Base-by-base conservation (phyloP, 37 sponge, comb jelly and placozoan species). In the Halisarca cf. caerulea region DNA sequence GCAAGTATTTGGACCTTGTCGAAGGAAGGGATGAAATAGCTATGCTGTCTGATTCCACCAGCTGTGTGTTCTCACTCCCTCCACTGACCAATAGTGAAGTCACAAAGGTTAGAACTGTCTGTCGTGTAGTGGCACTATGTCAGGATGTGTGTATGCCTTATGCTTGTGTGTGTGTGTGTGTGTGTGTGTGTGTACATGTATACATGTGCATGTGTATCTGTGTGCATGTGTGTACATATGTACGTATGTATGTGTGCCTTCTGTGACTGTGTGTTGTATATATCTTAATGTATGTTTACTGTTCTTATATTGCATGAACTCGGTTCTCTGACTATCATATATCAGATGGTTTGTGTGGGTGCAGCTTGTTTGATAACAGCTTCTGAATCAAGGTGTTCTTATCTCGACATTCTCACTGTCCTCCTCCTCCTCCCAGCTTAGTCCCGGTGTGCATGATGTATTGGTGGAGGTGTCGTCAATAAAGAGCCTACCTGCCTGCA, bases 401-500 rank as follows among this genome's bases (percentile, higher is more conserved):
- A 61, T 9, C 53, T 41, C 11, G 24, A 64, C 7, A 21, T 39
- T 9, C 32, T 84, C 4, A 70, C 41, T 54, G n/a, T n/a, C n/a
- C n/a, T n/a, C n/a, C n/a, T n/a, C n/a, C n/a, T n/a, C n/a, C n/a
- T n/a, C n/a, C n/a, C 57, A 79, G 60, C 39, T 80, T 20, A 74
- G n/a, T 74, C 44, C 32, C 21, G 38, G 41, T 3, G 47, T 82
- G 0, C 25, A 69, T 6, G 91, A 94, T 17, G 87, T 97, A 3
- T 85, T 94, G 21, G 60, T 97, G 34, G 97, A 97, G 59, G 97
- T 97, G 55, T 92, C 93, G 0, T 97, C 97, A 0, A 87, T 88
- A 30, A 83, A 80, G 15, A 87, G 84, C 36, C 87, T 92, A 34
- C 85, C 70, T 17, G 75, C 73, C 0, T 92, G 92, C 79, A 91